These are phyloP conservation scores for Zaprionus ornatus DNA, from an alignment of 1,140 invertebrate species.

Conservation along the genomic window DNA sequence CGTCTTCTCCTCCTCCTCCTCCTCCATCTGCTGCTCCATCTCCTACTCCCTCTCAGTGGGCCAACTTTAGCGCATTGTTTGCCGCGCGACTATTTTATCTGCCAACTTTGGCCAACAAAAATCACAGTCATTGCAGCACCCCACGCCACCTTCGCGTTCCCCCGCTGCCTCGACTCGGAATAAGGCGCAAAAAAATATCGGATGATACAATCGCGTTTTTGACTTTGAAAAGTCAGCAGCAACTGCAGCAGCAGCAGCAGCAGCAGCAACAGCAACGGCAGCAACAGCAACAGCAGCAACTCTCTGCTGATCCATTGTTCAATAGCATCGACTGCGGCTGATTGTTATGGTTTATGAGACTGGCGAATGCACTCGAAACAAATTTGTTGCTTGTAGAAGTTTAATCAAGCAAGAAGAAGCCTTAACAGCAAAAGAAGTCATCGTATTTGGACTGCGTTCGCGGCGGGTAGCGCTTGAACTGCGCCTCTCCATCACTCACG, in stretches of 20 bases:
- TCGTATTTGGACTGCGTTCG: slow-evolving; percentile 45
- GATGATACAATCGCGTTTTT: slow-evolving; percentile 82
- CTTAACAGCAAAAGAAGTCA: slow-evolving; percentile 61
- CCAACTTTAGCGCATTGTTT: slow-evolving; percentile 55
- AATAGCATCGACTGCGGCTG: slow-evolving; percentile 52
- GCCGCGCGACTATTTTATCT: slow-evolving; percentile 50
- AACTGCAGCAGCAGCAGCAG: slow-evolving; percentile 3
- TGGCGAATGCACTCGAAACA: slow-evolving; percentile 71
- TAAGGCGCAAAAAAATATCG: slow-evolving; percentile 21
- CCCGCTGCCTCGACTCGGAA: slow-evolving; percentile 17
- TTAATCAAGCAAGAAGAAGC: slow-evolving; percentile 35
- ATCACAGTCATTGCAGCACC: slow-evolving; percentile 56
- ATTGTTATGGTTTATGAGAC: slow-evolving; percentile 73
- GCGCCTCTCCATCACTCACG: slow-evolving; percentile 13
- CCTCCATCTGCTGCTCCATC: not conserved
- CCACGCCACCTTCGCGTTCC: slow-evolving; percentile 39
- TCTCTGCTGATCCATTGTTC: slow-evolving; percentile 63
- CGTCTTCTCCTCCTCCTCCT: not conserved
- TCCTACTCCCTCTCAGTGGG: slow-evolving; percentile 2
- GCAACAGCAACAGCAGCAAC: slow-evolving; percentile 16
- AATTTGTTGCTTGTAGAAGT: slow-evolving; percentile 50
- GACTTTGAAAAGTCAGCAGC: slow-evolving; percentile 78
- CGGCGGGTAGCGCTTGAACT: slow-evolving; percentile 32
- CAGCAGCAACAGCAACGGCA: slow-evolving; percentile 16
- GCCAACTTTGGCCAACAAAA: slow-evolving; percentile 49